Conservation (phyloP, 2,888 invertebrate genomes). For the Oasisia sp. region DNA sequence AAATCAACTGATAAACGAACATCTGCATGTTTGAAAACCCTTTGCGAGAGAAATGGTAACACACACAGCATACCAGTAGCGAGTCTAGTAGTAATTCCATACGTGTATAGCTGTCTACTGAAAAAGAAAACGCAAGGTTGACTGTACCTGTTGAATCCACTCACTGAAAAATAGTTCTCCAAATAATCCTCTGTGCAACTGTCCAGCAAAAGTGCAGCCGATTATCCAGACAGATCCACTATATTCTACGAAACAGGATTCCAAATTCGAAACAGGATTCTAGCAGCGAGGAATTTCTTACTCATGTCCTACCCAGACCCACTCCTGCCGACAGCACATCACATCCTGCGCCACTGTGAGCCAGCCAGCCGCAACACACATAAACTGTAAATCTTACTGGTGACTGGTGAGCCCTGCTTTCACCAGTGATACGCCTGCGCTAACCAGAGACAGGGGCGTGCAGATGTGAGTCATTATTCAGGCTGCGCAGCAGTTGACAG, state of each 20-base stretch:
- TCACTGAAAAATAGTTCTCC: neutral
- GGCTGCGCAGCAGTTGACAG: neutral
- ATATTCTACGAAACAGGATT: neutral
- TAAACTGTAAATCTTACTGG: constrained; percentile 5
- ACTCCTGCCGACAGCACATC: constrained; percentile 10
- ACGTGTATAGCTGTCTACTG: neutral
- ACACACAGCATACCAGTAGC: neutral
- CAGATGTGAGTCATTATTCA: constrained; percentile 11
- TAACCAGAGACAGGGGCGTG: constrained; percentile 10
- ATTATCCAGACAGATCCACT: neutral
- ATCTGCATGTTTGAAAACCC: neutral
- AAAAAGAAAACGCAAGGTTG: neutral
- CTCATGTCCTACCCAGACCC: constrained; percentile 3
- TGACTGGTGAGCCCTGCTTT: constrained; percentile 13
- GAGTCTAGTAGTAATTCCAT: neutral
- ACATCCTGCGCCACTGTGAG: neutral
- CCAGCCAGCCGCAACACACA: neutral
- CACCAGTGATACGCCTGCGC: neutral
- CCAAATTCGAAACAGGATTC: constrained; percentile 17
- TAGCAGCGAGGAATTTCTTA: neutral
- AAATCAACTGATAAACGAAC: neutral
- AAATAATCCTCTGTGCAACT: neutral
- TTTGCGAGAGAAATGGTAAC: neutral
- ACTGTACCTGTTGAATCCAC: constrained; percentile 10
- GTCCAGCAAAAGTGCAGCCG: neutral